phyloP scores from a whole-genome alignment of 1,140 invertebrate genomes.

The Caenorhabditis remanei region DNA sequence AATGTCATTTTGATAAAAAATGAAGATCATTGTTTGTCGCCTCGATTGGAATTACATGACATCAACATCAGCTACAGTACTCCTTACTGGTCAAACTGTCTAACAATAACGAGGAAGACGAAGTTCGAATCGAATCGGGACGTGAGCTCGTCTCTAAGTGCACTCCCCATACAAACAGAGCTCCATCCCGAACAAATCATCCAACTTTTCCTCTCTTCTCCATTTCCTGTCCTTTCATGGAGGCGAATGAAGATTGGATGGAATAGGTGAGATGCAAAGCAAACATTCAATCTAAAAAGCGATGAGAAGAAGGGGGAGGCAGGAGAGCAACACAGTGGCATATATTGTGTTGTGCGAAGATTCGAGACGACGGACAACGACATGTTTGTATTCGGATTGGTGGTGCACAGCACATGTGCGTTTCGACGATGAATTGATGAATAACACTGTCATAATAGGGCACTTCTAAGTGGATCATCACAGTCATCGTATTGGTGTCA shows the following conservation, averaged over 20 bases:
- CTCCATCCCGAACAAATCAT: constrained; percentile 8
- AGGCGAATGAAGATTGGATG: neutral
- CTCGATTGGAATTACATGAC: no score
- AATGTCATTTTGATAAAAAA: no score
- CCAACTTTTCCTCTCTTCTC: constrained; percentile 53
- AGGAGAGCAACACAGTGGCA: constrained; percentile 46
- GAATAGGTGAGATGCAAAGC: neutral
- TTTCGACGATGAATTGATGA: neutral
- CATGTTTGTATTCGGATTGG: constrained; percentile 20
- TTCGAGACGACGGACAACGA: neutral
- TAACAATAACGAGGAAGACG: no score
- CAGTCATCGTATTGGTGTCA: constrained; percentile 45
- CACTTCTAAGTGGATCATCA: constrained; percentile 48
- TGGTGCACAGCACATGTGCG: neutral
- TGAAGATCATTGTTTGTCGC: no score
- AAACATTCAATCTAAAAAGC: constrained; percentile 49
- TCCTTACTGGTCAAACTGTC: no score
- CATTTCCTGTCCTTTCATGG: constrained; percentile 54
- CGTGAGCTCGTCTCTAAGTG: constrained; percentile 29
- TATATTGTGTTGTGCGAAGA: constrained; percentile 3
- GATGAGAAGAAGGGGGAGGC: no score
- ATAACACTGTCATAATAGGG: constrained; percentile 56
- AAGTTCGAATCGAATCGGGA: neutral
- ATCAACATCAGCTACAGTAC: no score
- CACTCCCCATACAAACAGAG: neutral